Conservation (phyloP, 2,888 invertebrate genomes). For the Nomada goodeniana region DNA sequence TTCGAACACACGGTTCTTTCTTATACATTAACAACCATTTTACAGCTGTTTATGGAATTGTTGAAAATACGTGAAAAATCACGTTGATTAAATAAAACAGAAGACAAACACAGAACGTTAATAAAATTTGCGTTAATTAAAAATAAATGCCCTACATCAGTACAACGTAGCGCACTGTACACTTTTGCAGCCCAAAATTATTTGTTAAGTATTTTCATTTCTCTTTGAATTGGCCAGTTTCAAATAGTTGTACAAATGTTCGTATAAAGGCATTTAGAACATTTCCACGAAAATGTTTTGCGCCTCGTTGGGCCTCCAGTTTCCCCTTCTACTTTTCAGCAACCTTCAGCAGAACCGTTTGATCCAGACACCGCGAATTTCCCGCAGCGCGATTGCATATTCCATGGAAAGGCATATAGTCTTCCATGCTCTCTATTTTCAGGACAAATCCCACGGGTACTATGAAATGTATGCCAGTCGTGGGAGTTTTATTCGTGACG, state of each 20-base stretch:
- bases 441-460: constrained; percentile 50
- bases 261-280: not conserved
- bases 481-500: constrained; percentile 49
- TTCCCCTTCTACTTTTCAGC: constrained; percentile 2
- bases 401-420: constrained; percentile 23
- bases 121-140: too few species aligned
- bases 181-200: too few species aligned
- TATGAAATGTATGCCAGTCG: constrained; percentile 48
- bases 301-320: not conserved
- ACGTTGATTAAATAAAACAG: too few species aligned
- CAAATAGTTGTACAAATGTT: not conserved
- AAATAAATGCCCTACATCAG: too few species aligned
- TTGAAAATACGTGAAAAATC: too few species aligned
- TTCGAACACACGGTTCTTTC: not conserved
- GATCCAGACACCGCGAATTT: constrained; percentile 53
- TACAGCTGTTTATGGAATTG: too few species aligned
- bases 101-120: too few species aligned
- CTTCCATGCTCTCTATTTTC: constrained; percentile 32
- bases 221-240: not conserved
- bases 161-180: too few species aligned
- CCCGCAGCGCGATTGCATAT: constrained; percentile 41
- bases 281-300: not conserved
- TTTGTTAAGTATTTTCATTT: not conserved
- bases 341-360: constrained; percentile 32
- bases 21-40: not conserved